These are phyloP conservation scores for Chirona hameri DNA, from an alignment of 2,888 invertebrate genomes.

Conservation along the genomic window DNA sequence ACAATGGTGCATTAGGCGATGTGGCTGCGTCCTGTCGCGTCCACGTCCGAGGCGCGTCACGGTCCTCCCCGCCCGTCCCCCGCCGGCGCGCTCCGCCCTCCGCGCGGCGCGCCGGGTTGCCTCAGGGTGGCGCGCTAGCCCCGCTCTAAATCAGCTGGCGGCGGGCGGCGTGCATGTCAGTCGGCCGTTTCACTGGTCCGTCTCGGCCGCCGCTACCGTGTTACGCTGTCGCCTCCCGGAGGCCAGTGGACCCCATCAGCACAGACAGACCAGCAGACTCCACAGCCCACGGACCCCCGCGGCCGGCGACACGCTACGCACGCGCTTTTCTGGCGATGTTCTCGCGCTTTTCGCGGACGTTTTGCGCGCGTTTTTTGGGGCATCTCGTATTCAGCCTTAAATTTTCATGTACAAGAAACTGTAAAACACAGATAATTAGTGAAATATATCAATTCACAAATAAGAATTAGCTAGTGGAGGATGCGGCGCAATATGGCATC, in stretches of 20 bases:
- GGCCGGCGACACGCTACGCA: not conserved
- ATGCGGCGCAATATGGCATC: no score
- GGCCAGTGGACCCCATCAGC: no score
- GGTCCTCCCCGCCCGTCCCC: not conserved
- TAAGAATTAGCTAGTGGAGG: no score
- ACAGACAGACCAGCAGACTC: no score
- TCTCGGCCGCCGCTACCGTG: not conserved
- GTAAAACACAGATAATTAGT: no score
- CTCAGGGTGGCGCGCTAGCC: not conserved
- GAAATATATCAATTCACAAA: no score
- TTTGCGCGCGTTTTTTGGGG: no score
- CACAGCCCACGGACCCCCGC: not conserved
- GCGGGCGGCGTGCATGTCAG: not conserved
- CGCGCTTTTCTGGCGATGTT: not conserved
- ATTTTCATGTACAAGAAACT: no score
- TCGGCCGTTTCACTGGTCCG: not conserved
- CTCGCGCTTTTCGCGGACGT: no score
- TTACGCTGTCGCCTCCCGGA: not conserved
- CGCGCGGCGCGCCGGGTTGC: no score
- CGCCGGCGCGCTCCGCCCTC: not conserved
- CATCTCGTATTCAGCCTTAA: no score
- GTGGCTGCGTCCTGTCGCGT: not conserved
- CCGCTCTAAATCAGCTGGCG: not conserved
- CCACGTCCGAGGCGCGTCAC: not conserved
- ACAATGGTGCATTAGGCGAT: not conserved